Evolutionary conservation across 2,888 invertebrate genomes (phyloP).

Genomic region (Campoletis raptor): DNA sequence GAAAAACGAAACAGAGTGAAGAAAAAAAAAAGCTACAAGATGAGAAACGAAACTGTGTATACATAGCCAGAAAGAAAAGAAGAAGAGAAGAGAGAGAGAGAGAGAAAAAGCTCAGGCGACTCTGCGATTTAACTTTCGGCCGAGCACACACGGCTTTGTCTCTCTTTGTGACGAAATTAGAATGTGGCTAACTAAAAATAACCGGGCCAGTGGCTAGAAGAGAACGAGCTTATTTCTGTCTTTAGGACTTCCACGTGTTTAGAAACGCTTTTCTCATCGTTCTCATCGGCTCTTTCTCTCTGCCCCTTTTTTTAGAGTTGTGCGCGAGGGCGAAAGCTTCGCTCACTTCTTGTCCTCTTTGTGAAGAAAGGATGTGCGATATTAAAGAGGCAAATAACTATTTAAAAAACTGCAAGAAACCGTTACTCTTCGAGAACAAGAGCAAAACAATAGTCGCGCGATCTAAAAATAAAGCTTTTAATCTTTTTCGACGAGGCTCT

Average conservation of each 20-base stretch:
- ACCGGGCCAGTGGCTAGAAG: conserved; percentile 75
- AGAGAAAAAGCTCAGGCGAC: conserved; percentile 32
- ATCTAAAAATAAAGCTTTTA: conserved; percentile 32
- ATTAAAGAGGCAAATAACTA: background rate
- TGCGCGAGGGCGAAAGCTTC: background rate
- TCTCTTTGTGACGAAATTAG: conserved; percentile 80
- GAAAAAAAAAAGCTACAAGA: conserved; percentile 17
- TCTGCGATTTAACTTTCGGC: conserved; percentile 46
- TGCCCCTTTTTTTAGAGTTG: background rate
- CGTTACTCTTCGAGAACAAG: background rate
- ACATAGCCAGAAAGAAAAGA: background rate
- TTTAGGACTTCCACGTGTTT: conserved; percentile 79
- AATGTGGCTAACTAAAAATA: conserved; percentile 78
- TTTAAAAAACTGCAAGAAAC: background rate
- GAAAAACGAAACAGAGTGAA: background rate
- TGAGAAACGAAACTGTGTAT: conserved; percentile 9
- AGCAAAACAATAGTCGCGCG: background rate
- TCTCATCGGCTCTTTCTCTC: conserved; percentile 17
- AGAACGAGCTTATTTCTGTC: conserved; percentile 77
- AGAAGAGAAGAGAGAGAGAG: background rate
- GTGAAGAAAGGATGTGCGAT: background rate
- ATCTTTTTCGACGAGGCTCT: conserved; percentile 3
- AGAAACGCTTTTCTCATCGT: conserved; percentile 64
- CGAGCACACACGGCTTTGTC: conserved; percentile 73
- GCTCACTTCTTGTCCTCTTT: conserved; percentile 7